Percentiles rank a stretch among this genome's conserved stretches.
Conservation (phyloP, 2,113 vertebrate genomes). For the Cavia porcellus region DNA sequence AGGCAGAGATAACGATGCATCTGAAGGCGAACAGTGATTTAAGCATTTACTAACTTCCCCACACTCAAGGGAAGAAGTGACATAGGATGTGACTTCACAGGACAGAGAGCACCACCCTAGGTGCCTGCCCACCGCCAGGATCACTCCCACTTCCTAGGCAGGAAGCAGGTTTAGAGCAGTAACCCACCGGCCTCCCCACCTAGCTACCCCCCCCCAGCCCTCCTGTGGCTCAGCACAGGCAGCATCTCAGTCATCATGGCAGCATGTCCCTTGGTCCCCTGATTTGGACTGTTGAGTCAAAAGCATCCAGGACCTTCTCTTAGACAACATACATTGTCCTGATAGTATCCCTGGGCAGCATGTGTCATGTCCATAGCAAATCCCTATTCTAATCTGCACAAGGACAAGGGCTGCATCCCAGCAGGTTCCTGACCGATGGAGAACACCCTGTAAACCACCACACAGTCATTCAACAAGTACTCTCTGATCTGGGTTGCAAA, state of each 20-base stretch:
- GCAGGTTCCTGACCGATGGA: background rate
- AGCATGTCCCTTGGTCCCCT: background rate
- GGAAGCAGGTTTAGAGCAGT: background rate
- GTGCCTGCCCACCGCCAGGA: background rate
- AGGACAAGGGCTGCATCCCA: background rate
- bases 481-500: background rate
- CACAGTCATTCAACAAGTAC: background rate
- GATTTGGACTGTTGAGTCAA: too few species aligned
- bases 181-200: background rate
- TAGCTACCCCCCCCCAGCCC: too few species aligned
- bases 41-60: too few species aligned
- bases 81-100: fast-evolving
- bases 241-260: fast-evolving
- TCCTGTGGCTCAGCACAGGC: fast-evolving
- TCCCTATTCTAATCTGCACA: background rate
- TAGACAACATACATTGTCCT: fast-evolving
- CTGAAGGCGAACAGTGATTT: background rate
- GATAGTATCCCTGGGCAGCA: too few species aligned
- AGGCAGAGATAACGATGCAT: background rate
- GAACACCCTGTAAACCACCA: background rate
- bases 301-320: background rate
- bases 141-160: background rate
- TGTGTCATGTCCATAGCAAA: fast-evolving
- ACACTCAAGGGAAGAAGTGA: background rate
- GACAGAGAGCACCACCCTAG: fast-evolving